Base-by-base conservation (phyloP, 2,888 invertebrate species). In the Catocala nupta region DNA sequence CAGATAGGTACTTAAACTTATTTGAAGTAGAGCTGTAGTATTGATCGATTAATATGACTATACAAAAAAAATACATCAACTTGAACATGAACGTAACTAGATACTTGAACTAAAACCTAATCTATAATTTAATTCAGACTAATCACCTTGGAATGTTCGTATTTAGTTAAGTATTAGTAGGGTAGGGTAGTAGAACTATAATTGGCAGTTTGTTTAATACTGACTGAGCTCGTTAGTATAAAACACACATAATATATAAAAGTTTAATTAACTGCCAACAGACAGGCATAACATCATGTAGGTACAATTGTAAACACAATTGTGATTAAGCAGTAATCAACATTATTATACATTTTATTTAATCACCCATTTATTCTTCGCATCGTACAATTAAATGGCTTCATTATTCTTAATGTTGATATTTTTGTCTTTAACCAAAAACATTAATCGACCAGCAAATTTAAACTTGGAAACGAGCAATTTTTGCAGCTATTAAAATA, bases 271-370 rank as follows among this genome's bases (percentile, higher is more conserved):
- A 42, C 9, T 39, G 9, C 45, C 47, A 13, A 52, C n/a, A 65
- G 16, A 51, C 12, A 45, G 45, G 12, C 9, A 47, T 55, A 59
- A 55, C 34, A 53, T 44, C 36, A 9, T 51, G 44, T 51, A 36
- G 10, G 44, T 65, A 48, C 59, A 43, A 67, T 59, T 56, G 39
- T 51, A 55, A 13, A n/a, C 16, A 53, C n/a, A 45, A 10, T 57
- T 49, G 36, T 59, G 59, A 69, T 59, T 43, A 64, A 59, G 43
- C 49, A 6, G 42, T 62, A 59, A 64, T 61, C 48, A 53, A 63
- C 48, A 59, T 34, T 45, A 59, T 60, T 43, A 50, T 54, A 53
- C 48, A 47, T 55, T 54, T 36, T 33, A 36, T 8, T 12, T 54
- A 47, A 59, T 12, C 45, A 7, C 48, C 39, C 42, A 50, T 60